Evolutionary conservation across 1,140 invertebrate species (phyloP), one percentile per base, ranked within the genome.

Genomic region (Hylyphantes graminicola): DNA sequence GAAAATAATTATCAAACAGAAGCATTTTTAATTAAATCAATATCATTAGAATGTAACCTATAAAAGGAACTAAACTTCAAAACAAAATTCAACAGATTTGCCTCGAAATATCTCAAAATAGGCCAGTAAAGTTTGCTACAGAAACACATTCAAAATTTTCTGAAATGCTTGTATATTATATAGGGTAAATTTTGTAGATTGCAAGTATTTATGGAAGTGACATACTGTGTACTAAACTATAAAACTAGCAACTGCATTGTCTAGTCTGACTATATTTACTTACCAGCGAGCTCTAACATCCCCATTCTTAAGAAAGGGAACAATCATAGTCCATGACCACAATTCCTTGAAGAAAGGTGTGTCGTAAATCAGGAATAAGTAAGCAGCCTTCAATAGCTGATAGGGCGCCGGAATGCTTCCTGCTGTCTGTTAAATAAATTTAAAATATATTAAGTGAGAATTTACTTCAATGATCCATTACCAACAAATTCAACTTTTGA

Each of bases 341-440:
- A 70, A 17, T 53, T 61, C 57, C 61, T 77, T 76, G 19, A 85
- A 85, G n/a, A 59, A 76, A 2, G 51, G 10, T 7, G 17, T n/a
- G 35, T 85, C 82, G 77, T 57, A 85, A 70, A 77, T 21, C 35
- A 85, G 53, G 63, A 77, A 85, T 7, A 83, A 48, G 17, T 83
- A 67, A 48, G 59, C 80, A n/a, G 80, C 80, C 67, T 75, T 73
- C 17, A 83, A 48, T 4, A 83, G 11, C 9, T 75, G 48, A 50
- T 17, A 65, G 11, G 50, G 12, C 8, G 59, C 15, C 48, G 80
- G 7, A n/a, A 10, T 15, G 9, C 15, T 7, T 21, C 7, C 17
- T 13, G 17, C 61, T 55, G 50, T 48, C 80, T 83, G 17, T 21
- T 53, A n/a, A n/a, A 70, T 8, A 53, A 51, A 70, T 35, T 35